Base-by-base conservation (phyloP, 2,113 vertebrate species). In the Muscicapa adusta region DNA sequence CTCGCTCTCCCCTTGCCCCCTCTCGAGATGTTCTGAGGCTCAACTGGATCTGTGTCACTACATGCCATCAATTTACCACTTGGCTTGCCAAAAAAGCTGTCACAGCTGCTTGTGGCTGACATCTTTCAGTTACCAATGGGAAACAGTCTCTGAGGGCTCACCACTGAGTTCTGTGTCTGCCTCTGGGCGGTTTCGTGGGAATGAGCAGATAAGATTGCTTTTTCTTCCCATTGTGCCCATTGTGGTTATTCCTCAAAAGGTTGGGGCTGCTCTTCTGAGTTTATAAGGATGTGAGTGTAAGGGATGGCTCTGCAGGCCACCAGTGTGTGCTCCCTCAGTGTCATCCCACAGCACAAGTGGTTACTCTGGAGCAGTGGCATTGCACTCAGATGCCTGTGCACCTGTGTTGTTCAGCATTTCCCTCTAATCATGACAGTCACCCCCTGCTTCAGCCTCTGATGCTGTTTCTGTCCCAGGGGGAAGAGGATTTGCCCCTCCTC, bases 311-410 rank as follows among this genome's bases (percentile, higher is more conserved):
- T 87, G 42, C 34, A 54, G 42, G 12, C 26, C 63, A 47, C 6
- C 26, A 45, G 9, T 24, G 33, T 12, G 3, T n/a, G 12, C 26
- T 61, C 26, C 47, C 20, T 79, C 24, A 14, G 50, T 22, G 34
- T 18, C 6, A 4, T n/a, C 18, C 7, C 33, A 38, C 18, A 33
- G 47, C 8, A 26, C 6, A 6, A 50, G 47, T 17, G 29, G 18
- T 47, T 36, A 31, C 26, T 9, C 40, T 48, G 66, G 38, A 53
- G 40, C 3, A 0, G 24, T 40, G 58, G 29, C 33, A 62, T 26
- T 45, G 20, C 1, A 0, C 60, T 75, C 2, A 5, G 28, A 53
- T 67, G 18, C 3, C 2, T 29, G 6, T 48, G 10, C 25, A 22
- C 3, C 2, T 18, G 4, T 31, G 7, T 18, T 71, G 20, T 50